phyloP scores from a whole-genome alignment of 2,113 vertebrate genomes.

The Beaufortia kweichowensis region DNA sequence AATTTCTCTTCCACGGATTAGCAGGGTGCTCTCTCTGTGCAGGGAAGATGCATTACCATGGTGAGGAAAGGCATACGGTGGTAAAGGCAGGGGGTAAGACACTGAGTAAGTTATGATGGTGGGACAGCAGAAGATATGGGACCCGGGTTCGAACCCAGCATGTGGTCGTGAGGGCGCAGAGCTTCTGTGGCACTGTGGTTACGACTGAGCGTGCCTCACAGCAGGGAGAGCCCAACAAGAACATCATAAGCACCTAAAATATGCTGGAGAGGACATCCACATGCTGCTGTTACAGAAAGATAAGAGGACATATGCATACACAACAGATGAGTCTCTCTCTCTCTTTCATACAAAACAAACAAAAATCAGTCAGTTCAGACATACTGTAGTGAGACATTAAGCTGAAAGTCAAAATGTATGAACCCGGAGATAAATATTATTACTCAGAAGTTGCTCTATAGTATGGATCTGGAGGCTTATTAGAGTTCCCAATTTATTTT shows the following conservation, averaged over 20 bases:
- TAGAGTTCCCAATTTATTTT: too few relatives aligned
- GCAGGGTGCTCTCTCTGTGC: slow-evolving; percentile 2
- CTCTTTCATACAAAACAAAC: slow-evolving; percentile 29
- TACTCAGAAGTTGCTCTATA: background rate
- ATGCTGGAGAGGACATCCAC: slow-evolving; percentile 28
- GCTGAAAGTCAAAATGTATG: background rate
- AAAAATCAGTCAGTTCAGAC: slow-evolving; percentile 9
- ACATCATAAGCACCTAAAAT: slow-evolving; percentile 48
- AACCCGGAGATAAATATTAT: background rate
- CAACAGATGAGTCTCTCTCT: background rate
- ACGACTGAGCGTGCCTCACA: slow-evolving; percentile 24
- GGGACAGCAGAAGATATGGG: slow-evolving; percentile 2
- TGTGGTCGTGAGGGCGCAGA: slow-evolving; percentile 1
- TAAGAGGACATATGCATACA: slow-evolving; percentile 41
- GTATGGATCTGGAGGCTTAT: too few relatives aligned
- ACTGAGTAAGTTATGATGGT: background rate
- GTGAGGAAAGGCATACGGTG: slow-evolving; percentile 28
- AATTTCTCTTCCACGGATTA: slow-evolving; percentile 20
- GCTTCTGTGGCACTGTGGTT: slow-evolving; percentile 7
- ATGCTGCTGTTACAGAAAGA: slow-evolving; percentile 26
- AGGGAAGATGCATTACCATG: background rate
- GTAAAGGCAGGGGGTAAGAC: slow-evolving; percentile 18
- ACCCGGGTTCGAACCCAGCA: slow-evolving; percentile 4
- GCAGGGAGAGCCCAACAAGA: slow-evolving; percentile 33
- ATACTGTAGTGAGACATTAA: background rate